Percentiles rank a stretch among this genome's conserved stretches.
Evolutionary conservation across 2,113 vertebrate genomes (phyloP).

Genomic region (Hemicordylus capensis): DNA sequence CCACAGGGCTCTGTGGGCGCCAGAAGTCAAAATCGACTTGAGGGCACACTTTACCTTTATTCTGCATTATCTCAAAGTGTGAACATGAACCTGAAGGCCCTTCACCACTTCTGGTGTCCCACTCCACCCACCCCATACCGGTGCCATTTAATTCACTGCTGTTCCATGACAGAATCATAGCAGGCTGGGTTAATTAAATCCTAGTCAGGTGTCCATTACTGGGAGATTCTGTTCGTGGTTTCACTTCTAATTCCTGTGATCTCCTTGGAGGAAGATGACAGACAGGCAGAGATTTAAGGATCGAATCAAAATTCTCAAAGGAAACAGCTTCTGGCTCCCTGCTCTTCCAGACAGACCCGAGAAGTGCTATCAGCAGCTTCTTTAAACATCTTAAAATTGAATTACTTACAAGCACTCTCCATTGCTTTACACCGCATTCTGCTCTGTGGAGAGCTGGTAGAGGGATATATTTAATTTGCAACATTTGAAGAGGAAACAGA

Average conservation of each 20-base stretch:
- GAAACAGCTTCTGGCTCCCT: background rate
- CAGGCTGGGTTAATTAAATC: background rate
- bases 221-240: background rate
- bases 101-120: background rate
- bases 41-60: too few relatives aligned
- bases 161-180: too few relatives aligned
- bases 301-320: background rate
- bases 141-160: background rate
- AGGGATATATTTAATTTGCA: background rate
- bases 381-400: background rate
- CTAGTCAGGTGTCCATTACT: background rate
- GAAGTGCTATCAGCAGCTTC: background rate
- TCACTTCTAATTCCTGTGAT: background rate
- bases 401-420: constrained; percentile 5
- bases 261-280: background rate
- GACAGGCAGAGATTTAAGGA: background rate
- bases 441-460: background rate
- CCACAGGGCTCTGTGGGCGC: too few relatives aligned
- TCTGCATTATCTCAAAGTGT: background rate
- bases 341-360: background rate
- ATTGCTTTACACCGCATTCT: background rate
- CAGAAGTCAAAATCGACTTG: too few relatives aligned
- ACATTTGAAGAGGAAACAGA: background rate
- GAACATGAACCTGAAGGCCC: background rate
- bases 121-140: too few relatives aligned